Conservation (phyloP, 1,140 invertebrate species). For the Procambarus clarkii region DNA sequence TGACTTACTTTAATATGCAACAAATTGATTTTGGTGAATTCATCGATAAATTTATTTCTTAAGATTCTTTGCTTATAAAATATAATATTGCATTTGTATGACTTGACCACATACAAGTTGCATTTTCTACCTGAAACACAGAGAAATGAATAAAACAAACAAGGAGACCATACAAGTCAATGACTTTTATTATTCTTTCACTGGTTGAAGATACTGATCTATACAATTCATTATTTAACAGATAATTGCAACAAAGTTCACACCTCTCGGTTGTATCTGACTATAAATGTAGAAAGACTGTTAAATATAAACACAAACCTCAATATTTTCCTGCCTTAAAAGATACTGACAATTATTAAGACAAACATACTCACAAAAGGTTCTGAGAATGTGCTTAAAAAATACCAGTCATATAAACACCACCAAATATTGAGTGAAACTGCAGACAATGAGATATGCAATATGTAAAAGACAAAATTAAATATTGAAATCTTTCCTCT, state of each 20-base stretch:
- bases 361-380: background rate
- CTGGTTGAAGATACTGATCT: background rate
- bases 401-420: background rate
- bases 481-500: background rate
- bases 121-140: background rate
- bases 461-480: background rate
- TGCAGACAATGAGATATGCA: background rate
- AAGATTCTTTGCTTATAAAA: background rate
- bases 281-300: background rate
- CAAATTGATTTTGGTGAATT: background rate
- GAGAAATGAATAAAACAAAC: background rate
- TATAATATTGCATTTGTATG: background rate
- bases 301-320: background rate
- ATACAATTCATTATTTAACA: background rate
- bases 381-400: conserved; percentile 5
- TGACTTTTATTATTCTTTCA: background rate
- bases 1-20: background rate
- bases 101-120: background rate
- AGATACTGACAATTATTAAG: background rate
- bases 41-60: background rate
- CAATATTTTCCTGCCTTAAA: background rate
- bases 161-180: background rate
- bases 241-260: background rate
- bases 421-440: background rate
- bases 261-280: background rate